phyloP scores from a whole-genome alignment of 2,797 vertebrate genomes.

The Dryobates pubescens region DNA sequence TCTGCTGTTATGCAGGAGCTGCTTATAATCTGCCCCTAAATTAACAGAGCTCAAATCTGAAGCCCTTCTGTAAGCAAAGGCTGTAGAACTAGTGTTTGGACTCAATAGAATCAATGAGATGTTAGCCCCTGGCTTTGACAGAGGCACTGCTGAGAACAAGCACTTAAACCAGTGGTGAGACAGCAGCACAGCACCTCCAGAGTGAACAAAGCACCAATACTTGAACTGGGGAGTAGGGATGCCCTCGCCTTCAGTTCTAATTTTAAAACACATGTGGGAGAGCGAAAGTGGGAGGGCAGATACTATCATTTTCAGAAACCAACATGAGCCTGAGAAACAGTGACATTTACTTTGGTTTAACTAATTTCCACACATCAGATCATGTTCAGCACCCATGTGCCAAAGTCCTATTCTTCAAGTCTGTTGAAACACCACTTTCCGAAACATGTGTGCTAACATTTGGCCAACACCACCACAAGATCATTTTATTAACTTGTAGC shows the following conservation, averaged over 20 bases:
- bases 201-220: not conserved
- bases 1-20: not conserved
- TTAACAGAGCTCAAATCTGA: not conserved
- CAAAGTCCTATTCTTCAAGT: conserved; percentile 71
- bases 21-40: not conserved
- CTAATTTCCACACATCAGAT: conserved; percentile 62
- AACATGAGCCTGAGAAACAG: conserved; percentile 49
- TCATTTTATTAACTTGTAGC: conserved; percentile 78
- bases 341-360: conserved; percentile 62
- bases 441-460: conserved; percentile 76
- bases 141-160: not conserved
- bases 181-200: not conserved
- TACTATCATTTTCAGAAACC: conserved; percentile 35
- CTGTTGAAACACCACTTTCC: conserved; percentile 74
- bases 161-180: not conserved
- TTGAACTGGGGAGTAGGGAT: not conserved
- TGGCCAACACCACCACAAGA: conserved; percentile 73
- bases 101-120: not conserved
- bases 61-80: not conserved
- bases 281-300: conserved; percentile 12
- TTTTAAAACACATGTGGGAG: conserved; percentile 31
- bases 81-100: not conserved
- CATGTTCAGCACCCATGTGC: not conserved
- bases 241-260: conserved; percentile 19
- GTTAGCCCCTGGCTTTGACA: conserved; percentile 7